These are phyloP conservation scores for Eurosta solidaginis DNA, from an alignment of 1,140 invertebrate species.

Conservation along the genomic window DNA sequence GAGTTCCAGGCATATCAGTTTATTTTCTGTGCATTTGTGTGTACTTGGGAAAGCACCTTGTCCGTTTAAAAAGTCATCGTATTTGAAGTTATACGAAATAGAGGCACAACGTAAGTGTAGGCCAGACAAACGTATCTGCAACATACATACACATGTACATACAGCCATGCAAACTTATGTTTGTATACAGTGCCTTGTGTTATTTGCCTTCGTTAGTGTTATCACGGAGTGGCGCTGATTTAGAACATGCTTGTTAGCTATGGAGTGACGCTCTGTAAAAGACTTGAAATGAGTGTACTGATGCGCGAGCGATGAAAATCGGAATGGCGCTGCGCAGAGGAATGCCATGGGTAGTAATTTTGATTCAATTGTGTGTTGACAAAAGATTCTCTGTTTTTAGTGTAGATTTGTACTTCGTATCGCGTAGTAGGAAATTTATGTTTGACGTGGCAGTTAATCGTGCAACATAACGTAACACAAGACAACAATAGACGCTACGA, in stretches of 20 bases:
- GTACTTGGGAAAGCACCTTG: neutral
- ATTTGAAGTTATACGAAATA: neutral
- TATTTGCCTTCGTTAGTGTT: neutral
- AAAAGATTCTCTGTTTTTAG: conserved; percentile 51
- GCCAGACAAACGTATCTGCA: too few species aligned
- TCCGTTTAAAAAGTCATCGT: neutral
- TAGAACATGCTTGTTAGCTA: neutral
- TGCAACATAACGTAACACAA: neutral
- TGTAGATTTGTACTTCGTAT: conserved; percentile 58
- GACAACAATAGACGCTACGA: neutral
- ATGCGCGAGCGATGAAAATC: neutral
- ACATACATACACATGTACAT: neutral
- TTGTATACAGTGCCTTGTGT: too few species aligned
- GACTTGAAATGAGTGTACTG: neutral
- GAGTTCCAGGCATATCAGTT: too few species aligned
- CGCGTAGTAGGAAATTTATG: conserved; percentile 50
- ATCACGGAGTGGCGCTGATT: neutral
- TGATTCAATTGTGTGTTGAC: conserved; percentile 32
- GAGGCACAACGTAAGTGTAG: neutral
- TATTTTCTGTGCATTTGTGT: neutral
- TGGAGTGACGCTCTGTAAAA: neutral
- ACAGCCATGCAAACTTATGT: too few species aligned
- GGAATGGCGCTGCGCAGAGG: neutral
- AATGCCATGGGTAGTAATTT: neutral
- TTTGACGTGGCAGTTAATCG: neutral